Conservation (phyloP, 2,797 vertebrate genomes). For the Artibeus jamaicensis region DNA sequence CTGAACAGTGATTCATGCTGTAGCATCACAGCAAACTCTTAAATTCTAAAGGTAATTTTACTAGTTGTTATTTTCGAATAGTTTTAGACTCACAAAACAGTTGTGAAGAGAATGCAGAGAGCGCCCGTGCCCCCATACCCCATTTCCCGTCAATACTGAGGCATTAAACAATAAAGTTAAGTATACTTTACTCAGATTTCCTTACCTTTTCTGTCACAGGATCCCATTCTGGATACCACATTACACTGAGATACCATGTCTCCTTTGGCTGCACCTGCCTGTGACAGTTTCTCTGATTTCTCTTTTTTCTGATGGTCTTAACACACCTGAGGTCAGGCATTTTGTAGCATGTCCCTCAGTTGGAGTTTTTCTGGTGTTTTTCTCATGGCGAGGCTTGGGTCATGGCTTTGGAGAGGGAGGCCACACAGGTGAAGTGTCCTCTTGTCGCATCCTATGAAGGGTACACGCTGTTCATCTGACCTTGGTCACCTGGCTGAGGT, state of each 20-base stretch:
- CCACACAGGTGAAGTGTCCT: background rate
- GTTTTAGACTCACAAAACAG: background rate
- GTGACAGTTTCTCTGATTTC: background rate
- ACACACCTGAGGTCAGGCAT: background rate
- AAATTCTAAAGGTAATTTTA: background rate
- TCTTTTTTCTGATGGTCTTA: background rate
- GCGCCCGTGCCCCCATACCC: background rate
- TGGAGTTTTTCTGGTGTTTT: background rate
- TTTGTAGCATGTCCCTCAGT: background rate
- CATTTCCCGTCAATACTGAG: background rate
- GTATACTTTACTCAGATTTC: background rate
- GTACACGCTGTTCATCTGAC: background rate
- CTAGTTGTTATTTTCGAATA: background rate
- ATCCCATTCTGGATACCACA: background rate
- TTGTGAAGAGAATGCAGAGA: background rate
- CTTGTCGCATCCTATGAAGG: too few species aligned
- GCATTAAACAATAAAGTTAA: background rate
- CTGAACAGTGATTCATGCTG: background rate
- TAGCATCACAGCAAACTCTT: background rate
- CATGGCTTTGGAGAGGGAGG: background rate
- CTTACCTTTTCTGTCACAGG: background rate
- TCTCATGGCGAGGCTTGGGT: background rate
- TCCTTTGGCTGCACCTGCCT: background rate
- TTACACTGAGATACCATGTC: background rate
- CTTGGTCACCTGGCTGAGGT: background rate